phyloP scores from a whole-genome alignment of 2,888 invertebrate species.

The Lydus trimaculatus region DNA sequence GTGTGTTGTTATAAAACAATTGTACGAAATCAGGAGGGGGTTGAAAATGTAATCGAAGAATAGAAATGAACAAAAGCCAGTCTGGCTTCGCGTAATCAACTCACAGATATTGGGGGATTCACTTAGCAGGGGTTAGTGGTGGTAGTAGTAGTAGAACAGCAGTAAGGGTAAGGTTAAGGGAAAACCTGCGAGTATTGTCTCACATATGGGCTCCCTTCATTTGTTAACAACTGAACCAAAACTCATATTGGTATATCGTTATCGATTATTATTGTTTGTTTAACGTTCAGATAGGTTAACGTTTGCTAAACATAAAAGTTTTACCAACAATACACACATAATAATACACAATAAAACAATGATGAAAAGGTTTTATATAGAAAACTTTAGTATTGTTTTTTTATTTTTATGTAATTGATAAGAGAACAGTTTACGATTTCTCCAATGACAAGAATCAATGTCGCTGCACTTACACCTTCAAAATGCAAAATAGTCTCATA shows the following conservation, averaged over 20 bases:
- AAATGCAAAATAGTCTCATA: conserved; percentile 23
- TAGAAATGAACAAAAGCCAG: conserved; percentile 50
- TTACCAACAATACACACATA: conserved; percentile 1
- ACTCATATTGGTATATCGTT: conserved; percentile 51
- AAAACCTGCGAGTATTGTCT: conserved; percentile 48
- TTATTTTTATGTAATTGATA: conserved; percentile 18
- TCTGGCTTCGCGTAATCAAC: conserved; percentile 60
- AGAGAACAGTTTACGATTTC: conserved; percentile 36
- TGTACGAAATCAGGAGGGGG: conserved; percentile 30
- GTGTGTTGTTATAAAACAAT: conserved; percentile 41
- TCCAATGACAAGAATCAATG: conserved; percentile 34
- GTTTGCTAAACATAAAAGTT: neutral
- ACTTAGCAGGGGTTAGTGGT: conserved; percentile 54
- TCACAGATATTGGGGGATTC: conserved; percentile 57
- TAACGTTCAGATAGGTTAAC: conserved; percentile 16
- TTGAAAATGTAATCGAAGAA: conserved; percentile 43
- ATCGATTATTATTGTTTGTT: conserved; percentile 56
- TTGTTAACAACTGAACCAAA: conserved; percentile 54
- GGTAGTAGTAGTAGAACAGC: conserved; percentile 21
- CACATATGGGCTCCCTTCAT: conserved; percentile 57
- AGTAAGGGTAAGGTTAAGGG: conserved; percentile 31
- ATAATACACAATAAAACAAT: neutral
- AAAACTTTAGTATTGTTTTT: neutral
- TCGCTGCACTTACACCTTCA: conserved; percentile 23
- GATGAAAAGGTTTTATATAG: neutral